Conservation (phyloP, 2,113 vertebrate genomes). For the Oncorhynchus gorbuscha region DNA sequence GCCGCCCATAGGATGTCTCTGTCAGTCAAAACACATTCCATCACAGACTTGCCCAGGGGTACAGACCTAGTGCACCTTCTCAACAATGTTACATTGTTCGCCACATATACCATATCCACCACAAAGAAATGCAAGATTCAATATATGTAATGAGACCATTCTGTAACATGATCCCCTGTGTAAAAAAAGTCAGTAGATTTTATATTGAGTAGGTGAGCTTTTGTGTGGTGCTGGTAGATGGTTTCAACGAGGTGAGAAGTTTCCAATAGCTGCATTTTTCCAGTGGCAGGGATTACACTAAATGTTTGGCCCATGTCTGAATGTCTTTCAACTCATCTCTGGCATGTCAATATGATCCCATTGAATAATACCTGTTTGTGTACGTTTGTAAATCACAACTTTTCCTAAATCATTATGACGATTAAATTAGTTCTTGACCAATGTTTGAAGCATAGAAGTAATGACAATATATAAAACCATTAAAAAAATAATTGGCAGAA, state of each 20-base stretch:
- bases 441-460: neutral
- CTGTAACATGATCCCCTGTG: slow-evolving; percentile 63
- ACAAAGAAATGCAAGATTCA: slow-evolving; percentile 59
- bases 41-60: slow-evolving; percentile 62
- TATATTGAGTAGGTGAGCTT: slow-evolving; percentile 56
- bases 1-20: slow-evolving; percentile 60
- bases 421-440: too few species aligned
- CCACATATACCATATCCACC: slow-evolving; percentile 61
- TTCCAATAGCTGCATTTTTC: slow-evolving; percentile 70
- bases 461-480: neutral
- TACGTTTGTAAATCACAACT: neutral
- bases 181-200: slow-evolving; percentile 56
- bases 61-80: slow-evolving; percentile 51
- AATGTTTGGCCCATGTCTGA: slow-evolving; percentile 58
- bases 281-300: slow-evolving; percentile 69
- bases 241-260: slow-evolving; percentile 69
- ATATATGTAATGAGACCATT: slow-evolving; percentile 49
- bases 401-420: neutral
- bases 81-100: slow-evolving; percentile 68
- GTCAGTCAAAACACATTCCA: slow-evolving; percentile 66
- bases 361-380: slow-evolving; percentile 32
- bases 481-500: neutral
- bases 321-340: slow-evolving; percentile 64
- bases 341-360: slow-evolving; percentile 50
- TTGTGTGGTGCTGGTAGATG: slow-evolving; percentile 62